Evolutionary conservation across 2,888 invertebrate species (phyloP).

Genomic region (Synergus umbraculus): DNA sequence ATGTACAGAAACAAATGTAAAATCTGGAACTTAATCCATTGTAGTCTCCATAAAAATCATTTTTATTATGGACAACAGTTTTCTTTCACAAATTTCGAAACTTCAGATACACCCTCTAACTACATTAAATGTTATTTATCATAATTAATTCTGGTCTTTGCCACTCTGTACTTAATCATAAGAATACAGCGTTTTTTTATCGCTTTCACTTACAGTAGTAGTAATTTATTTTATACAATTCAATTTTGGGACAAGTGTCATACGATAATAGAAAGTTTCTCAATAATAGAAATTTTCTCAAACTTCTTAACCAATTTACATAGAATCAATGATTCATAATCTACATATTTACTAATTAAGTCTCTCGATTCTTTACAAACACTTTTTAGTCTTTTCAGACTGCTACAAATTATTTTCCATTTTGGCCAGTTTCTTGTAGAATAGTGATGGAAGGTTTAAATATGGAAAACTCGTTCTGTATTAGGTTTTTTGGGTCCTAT

Average conservation of each 20-base stretch:
- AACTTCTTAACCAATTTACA: constrained; percentile 28
- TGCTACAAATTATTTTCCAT: constrained; percentile 9
- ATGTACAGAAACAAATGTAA: constrained; percentile 11
- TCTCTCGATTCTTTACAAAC: not conserved
- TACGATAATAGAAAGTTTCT: constrained; percentile 19
- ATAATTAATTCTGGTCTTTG: constrained; percentile 39
- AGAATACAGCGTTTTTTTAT: constrained; percentile 9
- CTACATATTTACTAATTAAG: constrained; percentile 25
- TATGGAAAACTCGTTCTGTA: not conserved
- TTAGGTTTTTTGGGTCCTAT: not conserved
- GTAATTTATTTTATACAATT: constrained; percentile 29
- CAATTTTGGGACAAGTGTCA: constrained; percentile 25
- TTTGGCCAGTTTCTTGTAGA: not conserved
- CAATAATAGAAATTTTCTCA: constrained; percentile 20
- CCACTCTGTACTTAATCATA: constrained; percentile 44
- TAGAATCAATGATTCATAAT: constrained; percentile 17
- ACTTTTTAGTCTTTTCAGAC: not conserved
- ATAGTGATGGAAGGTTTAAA: not conserved
- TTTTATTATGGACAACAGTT: constrained; percentile 53
- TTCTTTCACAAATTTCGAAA: constrained; percentile 45
- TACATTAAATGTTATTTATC: constrained; percentile 44
- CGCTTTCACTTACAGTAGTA: constrained; percentile 11
- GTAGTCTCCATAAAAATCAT: constrained; percentile 50
- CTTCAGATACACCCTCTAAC: constrained; percentile 45
- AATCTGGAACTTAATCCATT: not conserved